Conservation (phyloP, 1,140 invertebrate genomes). For the Tetramorium simillimum region DNA sequence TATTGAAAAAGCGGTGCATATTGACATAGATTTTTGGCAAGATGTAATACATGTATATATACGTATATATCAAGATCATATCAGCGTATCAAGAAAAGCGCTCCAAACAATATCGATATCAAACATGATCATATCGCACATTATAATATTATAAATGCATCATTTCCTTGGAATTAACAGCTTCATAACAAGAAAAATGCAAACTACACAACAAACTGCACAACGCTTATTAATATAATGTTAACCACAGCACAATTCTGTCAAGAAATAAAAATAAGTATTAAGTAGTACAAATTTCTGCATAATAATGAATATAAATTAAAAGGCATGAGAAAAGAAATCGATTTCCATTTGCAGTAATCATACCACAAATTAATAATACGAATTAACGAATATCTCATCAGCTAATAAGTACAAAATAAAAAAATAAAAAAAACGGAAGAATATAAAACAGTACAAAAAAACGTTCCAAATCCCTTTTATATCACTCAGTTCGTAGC, state of each 20-base stretch:
- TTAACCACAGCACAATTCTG: slow-evolving; percentile 6
- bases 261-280: slow-evolving; percentile 26
- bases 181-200: slow-evolving; percentile 30
- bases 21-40: slow-evolving; percentile 72
- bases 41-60: slow-evolving; percentile 56
- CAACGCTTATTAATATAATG: neutral
- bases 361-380: neutral
- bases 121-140: slow-evolving; percentile 67
- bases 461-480: neutral
- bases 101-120: slow-evolving; percentile 74
- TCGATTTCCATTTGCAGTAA: neutral
- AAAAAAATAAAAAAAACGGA: slow-evolving; percentile 8
- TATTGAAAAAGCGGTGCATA: slow-evolving; percentile 70
- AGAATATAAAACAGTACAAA: slow-evolving; percentile 1
- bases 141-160: slow-evolving; percentile 70
- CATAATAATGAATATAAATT: neutral
- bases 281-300: neutral
- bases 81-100: slow-evolving; percentile 71
- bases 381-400: neutral
- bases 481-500: slow-evolving; percentile 28
- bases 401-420: slow-evolving; percentile 33
- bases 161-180: slow-evolving; percentile 45
- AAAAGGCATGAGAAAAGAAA: neutral
- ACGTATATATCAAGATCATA: slow-evolving; percentile 46
- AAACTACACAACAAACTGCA: slow-evolving; percentile 19